Percentiles rank a stretch among this genome's conserved stretches.
Conservation (phyloP, 2,113 vertebrate species). For the Nothobranchius furzeri region DNA sequence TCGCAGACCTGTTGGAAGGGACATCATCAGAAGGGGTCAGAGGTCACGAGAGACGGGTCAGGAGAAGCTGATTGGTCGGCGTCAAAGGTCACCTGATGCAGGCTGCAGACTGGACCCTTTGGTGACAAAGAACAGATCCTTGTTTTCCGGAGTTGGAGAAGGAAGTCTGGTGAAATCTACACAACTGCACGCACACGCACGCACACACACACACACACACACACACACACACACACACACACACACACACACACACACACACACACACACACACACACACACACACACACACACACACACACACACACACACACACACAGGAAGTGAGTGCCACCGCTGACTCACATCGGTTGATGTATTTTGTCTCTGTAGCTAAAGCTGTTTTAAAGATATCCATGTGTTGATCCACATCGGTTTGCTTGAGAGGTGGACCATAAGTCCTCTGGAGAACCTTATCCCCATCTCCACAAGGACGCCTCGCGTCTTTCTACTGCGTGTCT, state of each 20-base stretch:
- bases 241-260: constrained; percentile 15
- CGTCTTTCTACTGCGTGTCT: too few species aligned
- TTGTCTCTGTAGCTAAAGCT: too few species aligned
- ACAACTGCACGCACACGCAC: constrained; percentile 87
- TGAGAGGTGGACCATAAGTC: too few species aligned
- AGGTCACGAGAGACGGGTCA: constrained; percentile 11
- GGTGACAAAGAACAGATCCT: constrained; percentile 99
- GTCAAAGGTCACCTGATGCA: constrained; percentile 62
- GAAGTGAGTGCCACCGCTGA: background rate
- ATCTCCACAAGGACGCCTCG: too few species aligned
- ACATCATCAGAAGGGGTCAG: constrained; percentile 14
- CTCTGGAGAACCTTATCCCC: too few species aligned
- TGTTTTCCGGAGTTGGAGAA: constrained; percentile 98
- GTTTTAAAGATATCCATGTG: too few species aligned
- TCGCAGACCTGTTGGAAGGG: constrained; percentile 53
- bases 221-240: constrained; percentile 15
- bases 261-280: constrained; percentile 27
- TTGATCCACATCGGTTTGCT: too few species aligned
- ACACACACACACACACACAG: constrained; percentile 9
- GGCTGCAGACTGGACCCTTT: constrained; percentile 93
- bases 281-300: constrained; percentile 82
- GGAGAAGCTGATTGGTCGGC: background rate
- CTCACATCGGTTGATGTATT: too few species aligned
- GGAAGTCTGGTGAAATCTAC: constrained; percentile 98
- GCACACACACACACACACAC: constrained; percentile 63